Evolutionary conservation across 1,140 invertebrate genomes (phyloP), one percentile per base, ranked within the genome.

Genomic region (Trialeurodes vaporariorum): DNA sequence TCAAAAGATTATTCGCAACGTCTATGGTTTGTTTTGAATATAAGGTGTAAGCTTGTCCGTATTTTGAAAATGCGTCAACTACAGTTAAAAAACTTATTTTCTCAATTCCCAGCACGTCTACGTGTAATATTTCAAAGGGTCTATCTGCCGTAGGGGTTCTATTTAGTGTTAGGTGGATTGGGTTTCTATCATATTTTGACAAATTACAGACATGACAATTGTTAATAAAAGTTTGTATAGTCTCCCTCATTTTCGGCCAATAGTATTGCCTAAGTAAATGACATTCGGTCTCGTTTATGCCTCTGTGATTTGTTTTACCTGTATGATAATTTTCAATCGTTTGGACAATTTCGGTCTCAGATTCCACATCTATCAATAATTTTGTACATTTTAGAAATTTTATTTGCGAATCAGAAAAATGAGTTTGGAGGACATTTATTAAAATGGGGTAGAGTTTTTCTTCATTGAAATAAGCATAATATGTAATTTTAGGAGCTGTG

Each of bases 81-180:
- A 49, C 17, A 9, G 34, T 9, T 9, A 49, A 17, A 49, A 49
- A 49, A 49, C 5, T 49, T 49, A 9, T 5, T 17, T 49, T 5
- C 34, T 49, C 34, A 17, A 17, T 17, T 9, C 5, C 5, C 5
- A 9, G 17, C 17, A 49, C 5, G 17, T 49, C 34, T 9, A 49
- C 17, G 34, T 49, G 34, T 9, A 49, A 9, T 49, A 49, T 17
- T 49, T 70, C 60, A 49, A 67, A 67, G 5, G 66, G 25, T 21
- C 25, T 11, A 1, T 21, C 21, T 25, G 59, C 25, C 25, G 66
- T 67, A 2, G 66, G 61, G n/a, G 66, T 67, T 2, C 49, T 58
- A 12, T 73, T 70, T 24, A 76, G 63, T 0, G 76, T 66, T 24
- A 67, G 64, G 67, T 61, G 24, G 22, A 61, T n/a, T 17, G 34